Conservation (phyloP, 53 echinoderm and acorn worm species). For the Mesocentrotus franciscanus region DNA sequence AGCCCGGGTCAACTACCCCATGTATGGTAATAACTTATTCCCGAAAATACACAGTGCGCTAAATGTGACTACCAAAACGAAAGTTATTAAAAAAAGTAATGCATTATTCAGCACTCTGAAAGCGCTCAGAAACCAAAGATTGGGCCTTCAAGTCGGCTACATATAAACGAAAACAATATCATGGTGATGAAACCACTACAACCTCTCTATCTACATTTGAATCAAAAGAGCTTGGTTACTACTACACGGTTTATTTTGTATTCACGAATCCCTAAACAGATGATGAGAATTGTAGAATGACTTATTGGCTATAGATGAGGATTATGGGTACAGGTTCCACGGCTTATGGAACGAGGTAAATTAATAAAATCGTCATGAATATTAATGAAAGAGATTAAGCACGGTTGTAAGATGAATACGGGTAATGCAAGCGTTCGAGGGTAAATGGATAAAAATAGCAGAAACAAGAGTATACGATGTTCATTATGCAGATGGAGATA, state of each 20-base stretch:
- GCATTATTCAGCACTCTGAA: no score
- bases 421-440: background rate
- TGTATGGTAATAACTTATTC: no score
- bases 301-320: background rate
- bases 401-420: background rate
- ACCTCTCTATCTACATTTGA: background rate
- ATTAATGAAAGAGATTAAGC: background rate
- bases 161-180: no score
- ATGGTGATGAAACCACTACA: no score
- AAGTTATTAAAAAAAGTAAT: no score
- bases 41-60: no score
- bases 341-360: background rate
- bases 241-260: background rate
- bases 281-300: background rate
- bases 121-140: no score
- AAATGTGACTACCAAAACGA: no score
- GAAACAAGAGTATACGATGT: background rate
- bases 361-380: background rate
- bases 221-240: background rate
- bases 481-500: background rate
- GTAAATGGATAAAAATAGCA: background rate
- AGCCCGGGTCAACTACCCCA: no score
- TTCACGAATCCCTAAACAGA: background rate
- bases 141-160: no score
- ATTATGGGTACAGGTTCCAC: background rate